A percentile compares a stretch with the other conserved stretches of the same genome.
Conservation (phyloP, 64 coral and sea anemone species). For the Stichodactyla mertensii region DNA sequence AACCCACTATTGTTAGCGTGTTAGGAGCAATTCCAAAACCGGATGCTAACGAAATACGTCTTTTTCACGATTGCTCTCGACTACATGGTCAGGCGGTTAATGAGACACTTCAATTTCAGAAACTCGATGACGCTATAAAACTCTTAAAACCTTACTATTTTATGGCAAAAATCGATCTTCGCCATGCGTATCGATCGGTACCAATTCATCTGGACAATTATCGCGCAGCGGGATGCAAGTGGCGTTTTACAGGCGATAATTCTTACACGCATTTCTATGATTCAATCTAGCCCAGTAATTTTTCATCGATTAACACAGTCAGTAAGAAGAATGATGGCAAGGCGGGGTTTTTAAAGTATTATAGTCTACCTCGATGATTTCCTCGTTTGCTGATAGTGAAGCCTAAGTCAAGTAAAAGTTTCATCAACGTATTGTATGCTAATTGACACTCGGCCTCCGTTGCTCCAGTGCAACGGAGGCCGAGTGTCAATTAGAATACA, state of each 20-base stretch:
- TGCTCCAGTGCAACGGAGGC: neutral
- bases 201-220: constrained; percentile 20
- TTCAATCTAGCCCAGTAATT: constrained; percentile 21
- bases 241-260: constrained; percentile 35
- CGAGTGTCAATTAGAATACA: constrained; percentile 2
- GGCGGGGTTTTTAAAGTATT: neutral
- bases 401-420: no score
- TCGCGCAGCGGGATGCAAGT: constrained; percentile 13
- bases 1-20: constrained; percentile 18
- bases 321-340: constrained; percentile 28
- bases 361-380: constrained; percentile 44
- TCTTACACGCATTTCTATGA: constrained; percentile 21
- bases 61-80: constrained; percentile 12
- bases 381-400: no score
- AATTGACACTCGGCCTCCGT: no score
- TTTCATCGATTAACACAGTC: constrained; percentile 51
- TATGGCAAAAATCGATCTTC: constrained; percentile 49
- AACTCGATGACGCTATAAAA: neutral
- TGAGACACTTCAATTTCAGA: neutral
- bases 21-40: constrained; percentile 40
- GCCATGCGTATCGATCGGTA: constrained; percentile 44
- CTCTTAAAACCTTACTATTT: constrained; percentile 16
- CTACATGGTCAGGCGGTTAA: neutral
- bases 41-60: neutral
- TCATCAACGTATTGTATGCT: no score